Percentiles rank a stretch among this genome's conserved stretches.
These are phyloP conservation scores for Nasonia giraulti DNA, from an alignment of 1,140 invertebrate genomes.

Conservation along the genomic window DNA sequence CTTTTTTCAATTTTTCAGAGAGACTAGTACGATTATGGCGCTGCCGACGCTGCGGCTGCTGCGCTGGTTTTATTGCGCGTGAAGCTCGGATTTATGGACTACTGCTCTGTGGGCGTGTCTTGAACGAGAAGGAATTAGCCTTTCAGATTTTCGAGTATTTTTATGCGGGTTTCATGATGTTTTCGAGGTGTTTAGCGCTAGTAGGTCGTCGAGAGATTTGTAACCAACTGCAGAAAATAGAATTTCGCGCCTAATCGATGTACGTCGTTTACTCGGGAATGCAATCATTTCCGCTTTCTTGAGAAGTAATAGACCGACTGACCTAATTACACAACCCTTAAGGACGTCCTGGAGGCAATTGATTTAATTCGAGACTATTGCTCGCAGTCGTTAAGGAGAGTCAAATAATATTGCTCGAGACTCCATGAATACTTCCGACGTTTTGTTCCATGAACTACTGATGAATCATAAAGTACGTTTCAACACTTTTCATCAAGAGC, in stretches of 20 bases:
- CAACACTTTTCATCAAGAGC: too few species aligned
- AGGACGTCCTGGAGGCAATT: background rate
- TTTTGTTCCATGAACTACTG: too few species aligned
- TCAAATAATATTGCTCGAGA: background rate
- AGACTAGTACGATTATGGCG: background rate
- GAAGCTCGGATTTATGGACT: conserved; percentile 14
- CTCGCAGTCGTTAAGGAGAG: background rate
- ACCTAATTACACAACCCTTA: background rate
- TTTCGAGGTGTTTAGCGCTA: too few species aligned
- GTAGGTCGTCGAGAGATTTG: too few species aligned
- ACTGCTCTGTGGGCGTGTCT: background rate
- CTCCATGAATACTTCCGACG: background rate
- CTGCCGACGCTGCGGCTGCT: background rate
- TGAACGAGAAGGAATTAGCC: background rate
- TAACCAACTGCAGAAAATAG: background rate
- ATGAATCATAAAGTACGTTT: background rate
- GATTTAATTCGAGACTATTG: background rate
- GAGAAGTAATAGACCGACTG: background rate
- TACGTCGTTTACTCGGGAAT: background rate
- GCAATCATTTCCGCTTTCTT: background rate
- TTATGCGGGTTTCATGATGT: too few species aligned
- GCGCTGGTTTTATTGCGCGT: conserved; percentile 10
- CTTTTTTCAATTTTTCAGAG: background rate
- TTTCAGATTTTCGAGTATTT: background rate
- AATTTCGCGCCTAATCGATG: background rate